Percentiles rank a stretch among this genome's conserved stretches.
These are phyloP conservation scores for Podilymbus podiceps DNA, from an alignment of 2,113 vertebrate genomes.

Conservation along the genomic window DNA sequence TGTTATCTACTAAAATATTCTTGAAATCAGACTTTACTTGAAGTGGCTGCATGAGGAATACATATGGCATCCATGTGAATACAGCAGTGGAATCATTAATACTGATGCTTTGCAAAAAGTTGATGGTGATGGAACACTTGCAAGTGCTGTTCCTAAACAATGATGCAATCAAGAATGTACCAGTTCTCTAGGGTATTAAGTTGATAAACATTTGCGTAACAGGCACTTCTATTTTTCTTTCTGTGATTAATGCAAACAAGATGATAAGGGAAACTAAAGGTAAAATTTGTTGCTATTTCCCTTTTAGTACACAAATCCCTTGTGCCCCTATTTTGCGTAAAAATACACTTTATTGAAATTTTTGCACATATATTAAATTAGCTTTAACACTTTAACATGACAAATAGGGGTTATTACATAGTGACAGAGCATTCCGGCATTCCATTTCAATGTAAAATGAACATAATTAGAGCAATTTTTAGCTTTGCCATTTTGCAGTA, in stretches of 20 bases:
- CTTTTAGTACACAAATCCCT: conserved; percentile 7
- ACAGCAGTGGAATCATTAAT: conserved; percentile 10
- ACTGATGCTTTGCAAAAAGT: neutral
- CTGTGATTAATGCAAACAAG: conserved; percentile 30
- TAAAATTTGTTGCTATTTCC: conserved; percentile 7
- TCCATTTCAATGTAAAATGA: conserved; percentile 37
- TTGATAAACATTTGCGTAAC: conserved; percentile 39
- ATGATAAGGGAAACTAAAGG: neutral
- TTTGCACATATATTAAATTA: conserved; percentile 45
- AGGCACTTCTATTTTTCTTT: conserved; percentile 20
- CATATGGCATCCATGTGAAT: conserved; percentile 49
- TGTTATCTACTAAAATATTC: conserved; percentile 18
- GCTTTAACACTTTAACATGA: conserved; percentile 58
- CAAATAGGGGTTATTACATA: conserved; percentile 59
- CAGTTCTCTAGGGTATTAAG: neutral
- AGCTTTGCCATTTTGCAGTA: conserved; percentile 38
- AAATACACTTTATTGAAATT: neutral
- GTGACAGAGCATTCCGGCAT: conserved; percentile 31
- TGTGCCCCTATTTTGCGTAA: neutral
- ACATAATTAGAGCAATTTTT: conserved; percentile 63
- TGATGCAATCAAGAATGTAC: conserved; percentile 27
- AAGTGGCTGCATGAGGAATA: neutral
- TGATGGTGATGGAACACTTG: conserved; percentile 21
- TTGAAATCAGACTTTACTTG: neutral
- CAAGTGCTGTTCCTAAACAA: conserved; percentile 55